A percentile compares a stretch with the other conserved stretches of the same genome.
Conservation (phyloP, 2,113 vertebrate genomes). For the Phrynosoma platyrhinos region DNA sequence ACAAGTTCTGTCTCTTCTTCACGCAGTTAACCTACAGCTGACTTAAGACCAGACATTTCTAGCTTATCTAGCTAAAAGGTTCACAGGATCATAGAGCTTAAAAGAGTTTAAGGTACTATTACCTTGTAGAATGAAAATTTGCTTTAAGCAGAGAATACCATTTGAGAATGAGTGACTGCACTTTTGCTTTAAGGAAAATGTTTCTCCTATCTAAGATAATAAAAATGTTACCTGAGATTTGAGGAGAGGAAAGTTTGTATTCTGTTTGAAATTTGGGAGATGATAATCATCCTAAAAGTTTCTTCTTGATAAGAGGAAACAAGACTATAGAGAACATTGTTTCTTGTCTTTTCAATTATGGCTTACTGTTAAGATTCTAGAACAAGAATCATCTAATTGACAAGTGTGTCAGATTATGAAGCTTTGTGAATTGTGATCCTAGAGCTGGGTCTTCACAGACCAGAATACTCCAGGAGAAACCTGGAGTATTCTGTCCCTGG, state of each 20-base stretch:
- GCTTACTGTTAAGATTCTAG: not conserved
- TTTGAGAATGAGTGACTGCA: conserved; percentile 1
- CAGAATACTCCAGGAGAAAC: too few species aligned
- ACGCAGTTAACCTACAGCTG: not conserved
- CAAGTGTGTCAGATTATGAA: not conserved
- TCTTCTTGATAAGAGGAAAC: not conserved
- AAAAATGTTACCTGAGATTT: not conserved
- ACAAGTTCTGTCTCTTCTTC: not conserved
- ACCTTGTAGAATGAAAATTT: not conserved
- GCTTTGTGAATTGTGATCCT: not conserved
- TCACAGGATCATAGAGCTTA: not conserved
- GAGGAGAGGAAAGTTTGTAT: not conserved
- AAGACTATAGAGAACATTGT: not conserved
- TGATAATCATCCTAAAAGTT: not conserved
- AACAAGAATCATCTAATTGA: not conserved
- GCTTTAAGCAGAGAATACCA: not conserved
- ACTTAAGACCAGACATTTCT: not conserved
- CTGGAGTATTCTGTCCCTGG: too few species aligned
- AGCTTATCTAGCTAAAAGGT: not conserved
- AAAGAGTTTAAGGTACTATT: not conserved
- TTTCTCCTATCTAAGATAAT: not conserved
- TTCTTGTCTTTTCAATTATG: not conserved
- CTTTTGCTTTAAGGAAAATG: not conserved
- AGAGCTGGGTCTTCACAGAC: too few species aligned
- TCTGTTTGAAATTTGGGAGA: not conserved